A percentile compares a stretch with the other conserved stretches of the same genome.
These are phyloP conservation scores for Chrosomus eos DNA, from an alignment of 2,797 vertebrate species.

Conservation along the genomic window DNA sequence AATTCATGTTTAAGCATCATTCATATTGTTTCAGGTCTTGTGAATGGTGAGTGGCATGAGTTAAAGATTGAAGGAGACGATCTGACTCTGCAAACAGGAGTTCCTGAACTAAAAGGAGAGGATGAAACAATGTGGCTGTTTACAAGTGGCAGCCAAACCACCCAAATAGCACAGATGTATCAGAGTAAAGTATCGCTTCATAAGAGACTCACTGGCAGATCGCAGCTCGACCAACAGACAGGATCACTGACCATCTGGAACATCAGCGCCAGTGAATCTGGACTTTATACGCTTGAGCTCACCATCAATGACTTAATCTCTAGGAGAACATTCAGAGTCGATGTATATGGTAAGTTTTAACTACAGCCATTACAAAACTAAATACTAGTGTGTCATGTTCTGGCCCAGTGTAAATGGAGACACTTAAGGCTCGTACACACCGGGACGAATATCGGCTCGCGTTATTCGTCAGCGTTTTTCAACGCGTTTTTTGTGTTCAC, in stretches of 20 bases:
- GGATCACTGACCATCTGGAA: not conserved
- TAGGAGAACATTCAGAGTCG: not conserved
- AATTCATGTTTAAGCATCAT: too few relatives aligned
- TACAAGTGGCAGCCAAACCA: not conserved
- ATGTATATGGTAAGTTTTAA: not conserved
- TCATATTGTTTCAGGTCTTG: too few relatives aligned
- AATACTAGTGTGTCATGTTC: too few relatives aligned
- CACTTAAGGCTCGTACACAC: too few relatives aligned
- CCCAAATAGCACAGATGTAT: not conserved
- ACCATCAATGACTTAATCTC: not conserved
- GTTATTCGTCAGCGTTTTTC: too few relatives aligned
- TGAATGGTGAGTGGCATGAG: too few relatives aligned
- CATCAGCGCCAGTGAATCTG: not conserved
- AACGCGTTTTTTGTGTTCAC: too few relatives aligned
- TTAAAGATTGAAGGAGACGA: not conserved
- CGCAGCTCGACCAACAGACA: not conserved
- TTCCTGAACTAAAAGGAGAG: not conserved
- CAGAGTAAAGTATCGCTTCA: not conserved
- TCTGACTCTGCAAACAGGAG: slow-evolving; percentile 5
- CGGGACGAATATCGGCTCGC: too few relatives aligned
- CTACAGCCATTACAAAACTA: too few relatives aligned
- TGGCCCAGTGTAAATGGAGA: too few relatives aligned
- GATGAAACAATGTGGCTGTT: not conserved
- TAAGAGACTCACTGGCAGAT: not conserved
- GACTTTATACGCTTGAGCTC: not conserved